A percentile compares a stretch with the other conserved stretches of the same genome.
Conservation (phyloP, 2,888 invertebrate genomes). For the Apamea epomidion region DNA sequence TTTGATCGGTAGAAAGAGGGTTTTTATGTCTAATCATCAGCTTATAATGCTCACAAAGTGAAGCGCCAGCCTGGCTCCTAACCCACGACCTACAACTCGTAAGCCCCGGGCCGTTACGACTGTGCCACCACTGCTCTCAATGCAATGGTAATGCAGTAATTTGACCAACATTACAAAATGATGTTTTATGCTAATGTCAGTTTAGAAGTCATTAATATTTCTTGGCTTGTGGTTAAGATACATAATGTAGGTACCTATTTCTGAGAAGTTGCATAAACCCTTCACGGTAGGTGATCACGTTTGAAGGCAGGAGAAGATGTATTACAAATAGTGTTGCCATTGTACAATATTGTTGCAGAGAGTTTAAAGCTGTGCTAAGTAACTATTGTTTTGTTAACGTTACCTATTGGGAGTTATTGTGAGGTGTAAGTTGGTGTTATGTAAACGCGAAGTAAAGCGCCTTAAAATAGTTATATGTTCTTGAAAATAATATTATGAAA, state of each 20-base stretch:
- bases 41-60: neutral
- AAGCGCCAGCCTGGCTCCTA: neutral
- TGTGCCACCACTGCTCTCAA: neutral
- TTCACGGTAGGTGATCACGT: slow-evolving; percentile 59
- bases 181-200: neutral
- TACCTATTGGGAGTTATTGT: slow-evolving; percentile 22
- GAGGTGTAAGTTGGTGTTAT: slow-evolving; percentile 18
- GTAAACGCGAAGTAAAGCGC: slow-evolving; percentile 19
- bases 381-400: slow-evolving; percentile 37
- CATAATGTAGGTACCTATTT: neutral
- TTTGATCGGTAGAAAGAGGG: neutral
- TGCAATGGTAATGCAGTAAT: neutral
- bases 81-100: no score
- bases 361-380: slow-evolving; percentile 30
- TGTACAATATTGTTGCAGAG: slow-evolving; percentile 47
- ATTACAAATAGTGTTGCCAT: slow-evolving; percentile 39
- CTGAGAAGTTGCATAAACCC: slow-evolving; percentile 52
- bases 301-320: slow-evolving; percentile 42
- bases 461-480: neutral
- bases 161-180: slow-evolving; percentile 14
- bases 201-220: slow-evolving; percentile 17
- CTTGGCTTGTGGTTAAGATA: slow-evolving; percentile 7
- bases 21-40: neutral
- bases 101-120: no score
- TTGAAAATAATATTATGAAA: neutral